A percentile compares a stretch with the other conserved stretches of the same genome.
Evolutionary conservation across 1,140 invertebrate genomes (phyloP).

Genomic region (Liolophura sinensis): DNA sequence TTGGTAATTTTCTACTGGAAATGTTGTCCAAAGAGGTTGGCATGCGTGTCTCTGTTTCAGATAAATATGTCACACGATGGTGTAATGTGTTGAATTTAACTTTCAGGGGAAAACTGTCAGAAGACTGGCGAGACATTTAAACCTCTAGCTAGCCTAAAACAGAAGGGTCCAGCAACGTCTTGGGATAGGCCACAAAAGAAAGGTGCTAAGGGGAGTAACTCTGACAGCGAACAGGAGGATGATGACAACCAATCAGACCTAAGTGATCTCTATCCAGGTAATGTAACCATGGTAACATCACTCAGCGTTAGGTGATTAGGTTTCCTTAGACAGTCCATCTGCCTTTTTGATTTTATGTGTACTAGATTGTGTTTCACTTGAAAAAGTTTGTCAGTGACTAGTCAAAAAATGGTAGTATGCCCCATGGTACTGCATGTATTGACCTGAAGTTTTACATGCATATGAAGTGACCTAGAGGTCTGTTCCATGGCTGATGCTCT

Average conservation of each 20-base stretch:
- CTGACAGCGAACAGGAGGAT: conserved; percentile 21
- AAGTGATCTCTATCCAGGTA: conserved; percentile 25
- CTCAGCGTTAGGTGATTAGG: background rate
- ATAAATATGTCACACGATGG: background rate
- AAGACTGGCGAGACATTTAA: conserved; percentile 31
- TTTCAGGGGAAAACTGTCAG: conserved; percentile 40
- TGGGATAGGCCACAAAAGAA: background rate
- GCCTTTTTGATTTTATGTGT: too few species aligned
- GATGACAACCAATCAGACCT: conserved; percentile 14
- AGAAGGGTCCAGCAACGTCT: too few species aligned
- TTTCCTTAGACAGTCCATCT: too few species aligned
- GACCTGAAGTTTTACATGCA: too few species aligned
- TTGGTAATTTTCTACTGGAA: background rate
- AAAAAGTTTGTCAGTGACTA: too few species aligned
- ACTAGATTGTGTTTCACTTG: too few species aligned
- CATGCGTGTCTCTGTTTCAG: too few species aligned
- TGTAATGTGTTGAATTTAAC: conserved; percentile 4
- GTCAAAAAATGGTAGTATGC: too few species aligned
- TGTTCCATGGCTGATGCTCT: too few species aligned
- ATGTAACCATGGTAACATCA: background rate
- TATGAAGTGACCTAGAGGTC: too few species aligned
- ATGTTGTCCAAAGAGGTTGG: background rate
- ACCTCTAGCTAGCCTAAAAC: conserved; percentile 15
- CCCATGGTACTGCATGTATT: too few species aligned
- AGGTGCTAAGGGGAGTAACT: conserved; percentile 1